Base-by-base conservation (phyloP, 2,797 vertebrate genomes). In the Phaenicophaeus curvirostris region DNA sequence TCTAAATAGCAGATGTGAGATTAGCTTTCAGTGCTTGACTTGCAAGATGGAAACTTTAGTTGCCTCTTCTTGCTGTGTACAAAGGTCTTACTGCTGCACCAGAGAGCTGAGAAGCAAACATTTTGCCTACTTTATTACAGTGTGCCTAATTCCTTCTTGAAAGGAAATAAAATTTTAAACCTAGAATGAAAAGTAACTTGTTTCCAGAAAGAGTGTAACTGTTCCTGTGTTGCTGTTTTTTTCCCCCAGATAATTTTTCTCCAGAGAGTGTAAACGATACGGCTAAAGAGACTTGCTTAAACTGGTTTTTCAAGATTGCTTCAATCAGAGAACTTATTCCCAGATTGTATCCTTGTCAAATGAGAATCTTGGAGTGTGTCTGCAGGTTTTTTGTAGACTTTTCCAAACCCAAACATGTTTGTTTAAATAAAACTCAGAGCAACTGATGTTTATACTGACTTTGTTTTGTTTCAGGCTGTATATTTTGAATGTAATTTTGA, bases 241-340 rank as follows among this genome's bases (percentile, higher is more conserved):
- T 39, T 39, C 13, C 39, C 6, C 63, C 97, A 99, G 99, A 99
- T 91, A 98, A 98, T 23, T 99, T 99, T 96, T 98, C 98, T 41
- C 98, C 98, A 11, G 99, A 99, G 15, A 98, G 98, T 13, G 99
- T 99, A 73, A 99, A 98, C 0, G 99, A 99, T 96, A 99, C 98
- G 0, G 99, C 99, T 35, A 99, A 99, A 95, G 99, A 99, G 97
- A 99, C 99, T 8, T 99, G 99, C 82, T 98, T 99, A 59, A 99
- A 99, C 98, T 99, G 99, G 99, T 99, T 99, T 98, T 99, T 99
- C 97, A 99, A 99, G 98, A 99, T 99, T 71, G 99, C 99, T 90
- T 99, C 99, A 93, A 99, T 99, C 97, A 98, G 99, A 97, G 99
- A 99, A 93, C 99, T 99, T 73, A 98, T 99, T 96, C 99, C 99